Conservation (phyloP, 2,113 vertebrate genomes). For the Carlito syrichta region DNA sequence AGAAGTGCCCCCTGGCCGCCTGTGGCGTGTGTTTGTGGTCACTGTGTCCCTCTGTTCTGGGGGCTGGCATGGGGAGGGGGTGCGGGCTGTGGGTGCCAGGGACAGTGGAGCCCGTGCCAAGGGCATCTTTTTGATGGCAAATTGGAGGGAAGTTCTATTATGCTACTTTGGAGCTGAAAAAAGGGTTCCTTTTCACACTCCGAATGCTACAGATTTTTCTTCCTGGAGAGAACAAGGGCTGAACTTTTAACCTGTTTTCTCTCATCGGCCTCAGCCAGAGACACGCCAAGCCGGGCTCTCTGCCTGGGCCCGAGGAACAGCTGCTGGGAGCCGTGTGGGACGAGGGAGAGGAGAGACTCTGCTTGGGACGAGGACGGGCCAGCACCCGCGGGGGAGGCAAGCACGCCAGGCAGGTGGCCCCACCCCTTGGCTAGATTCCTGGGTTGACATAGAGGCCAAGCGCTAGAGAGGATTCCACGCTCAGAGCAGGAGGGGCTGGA, state of each 20-base stretch:
- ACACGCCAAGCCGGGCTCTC: constrained; percentile 63
- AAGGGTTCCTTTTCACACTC: constrained; percentile 75
- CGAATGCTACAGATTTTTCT: constrained; percentile 74
- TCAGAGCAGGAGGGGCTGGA: constrained; percentile 13
- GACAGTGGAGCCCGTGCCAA: constrained; percentile 65
- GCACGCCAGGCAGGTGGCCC: constrained; percentile 65
- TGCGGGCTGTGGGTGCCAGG: neutral
- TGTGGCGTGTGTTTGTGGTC: constrained; percentile 35
- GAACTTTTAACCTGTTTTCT: constrained; percentile 76
- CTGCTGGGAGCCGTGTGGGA: constrained; percentile 48
- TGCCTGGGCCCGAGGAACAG: constrained; percentile 66
- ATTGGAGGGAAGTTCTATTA: constrained; percentile 75
- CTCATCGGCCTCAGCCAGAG: constrained; percentile 66
- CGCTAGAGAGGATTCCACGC: constrained; percentile 34
- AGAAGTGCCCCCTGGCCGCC: neutral
- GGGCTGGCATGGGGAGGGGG: neutral
- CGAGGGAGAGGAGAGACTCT: constrained; percentile 51
- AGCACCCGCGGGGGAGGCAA: neutral
- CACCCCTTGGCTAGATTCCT: constrained; percentile 64
- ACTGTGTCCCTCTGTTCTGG: constrained; percentile 32
- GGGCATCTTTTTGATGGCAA: constrained; percentile 71
- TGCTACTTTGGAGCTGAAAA: constrained; percentile 67
- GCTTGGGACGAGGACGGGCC: constrained; percentile 29
- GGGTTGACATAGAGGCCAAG: constrained; percentile 56
- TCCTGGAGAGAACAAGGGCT: constrained; percentile 76